These are phyloP conservation scores for Xenopus laevis DNA, from an alignment of 2,113 vertebrate genomes.

Conservation along the genomic window DNA sequence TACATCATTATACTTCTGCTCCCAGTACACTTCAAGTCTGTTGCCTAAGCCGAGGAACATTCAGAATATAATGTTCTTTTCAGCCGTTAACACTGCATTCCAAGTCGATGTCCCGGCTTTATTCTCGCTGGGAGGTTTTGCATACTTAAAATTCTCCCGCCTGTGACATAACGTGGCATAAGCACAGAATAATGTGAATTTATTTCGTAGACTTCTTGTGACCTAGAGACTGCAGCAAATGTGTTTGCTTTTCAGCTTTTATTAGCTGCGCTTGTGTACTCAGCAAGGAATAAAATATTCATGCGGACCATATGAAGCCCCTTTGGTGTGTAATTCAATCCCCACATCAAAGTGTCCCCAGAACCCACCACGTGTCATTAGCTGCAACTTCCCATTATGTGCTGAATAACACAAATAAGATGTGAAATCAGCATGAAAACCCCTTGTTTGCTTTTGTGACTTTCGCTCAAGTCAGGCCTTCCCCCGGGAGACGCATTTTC, in stretches of 20 bases:
- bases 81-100: no score
- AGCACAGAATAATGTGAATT: background rate
- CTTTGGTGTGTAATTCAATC: conserved; percentile 7
- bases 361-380: conserved; percentile 4
- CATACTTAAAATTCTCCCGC: background rate
- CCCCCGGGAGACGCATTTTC: background rate
- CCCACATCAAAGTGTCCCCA: conserved; percentile 5
- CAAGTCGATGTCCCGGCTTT: no score
- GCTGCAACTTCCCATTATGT: conserved; percentile 9
- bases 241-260: conserved; percentile 27
- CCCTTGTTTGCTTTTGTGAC: conserved; percentile 13
- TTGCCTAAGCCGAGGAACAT: no score
- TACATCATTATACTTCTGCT: no score
- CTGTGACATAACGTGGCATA: background rate
- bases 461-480: background rate
- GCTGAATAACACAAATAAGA: conserved; percentile 20
- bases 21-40: no score
- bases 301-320: background rate
- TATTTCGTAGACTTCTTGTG: conserved; percentile 2
- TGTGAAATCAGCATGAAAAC: background rate
- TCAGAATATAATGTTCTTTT: no score
- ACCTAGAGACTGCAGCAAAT: conserved; percentile 3
- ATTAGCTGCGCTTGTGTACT: conserved; percentile 4
- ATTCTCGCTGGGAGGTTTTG: background rate
- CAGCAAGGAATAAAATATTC: conserved; percentile 9